Percentiles rank a stretch among this genome's conserved stretches.
These are phyloP conservation scores for Eubucco bourcierii DNA, from an alignment of 2,113 vertebrate species.

Conservation along the genomic window DNA sequence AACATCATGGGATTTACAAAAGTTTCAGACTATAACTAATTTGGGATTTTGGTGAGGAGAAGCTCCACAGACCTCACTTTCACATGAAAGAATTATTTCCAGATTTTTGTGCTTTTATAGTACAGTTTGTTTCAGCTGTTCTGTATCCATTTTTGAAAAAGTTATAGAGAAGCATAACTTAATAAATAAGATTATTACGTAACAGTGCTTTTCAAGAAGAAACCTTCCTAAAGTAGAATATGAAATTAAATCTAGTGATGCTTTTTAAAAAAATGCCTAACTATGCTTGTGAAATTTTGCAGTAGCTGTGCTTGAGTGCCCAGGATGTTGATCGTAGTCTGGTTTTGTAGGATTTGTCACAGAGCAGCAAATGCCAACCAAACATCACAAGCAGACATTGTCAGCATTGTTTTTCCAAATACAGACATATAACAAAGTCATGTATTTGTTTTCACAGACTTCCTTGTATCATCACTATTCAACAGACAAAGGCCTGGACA, in stretches of 20 bases:
- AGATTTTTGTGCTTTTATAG: background rate
- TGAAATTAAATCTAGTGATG: background rate
- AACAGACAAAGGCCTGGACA: slow-evolving; percentile 85
- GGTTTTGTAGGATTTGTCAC: background rate
- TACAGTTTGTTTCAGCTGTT: background rate
- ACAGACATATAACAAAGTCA: background rate
- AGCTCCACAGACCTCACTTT: background rate
- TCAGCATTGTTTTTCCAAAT: background rate
- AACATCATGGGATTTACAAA: background rate
- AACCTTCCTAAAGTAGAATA: background rate
- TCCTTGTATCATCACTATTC: slow-evolving; percentile 84
- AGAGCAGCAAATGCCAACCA: background rate
- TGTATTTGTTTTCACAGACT: slow-evolving; percentile 82
- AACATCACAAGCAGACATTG: background rate
- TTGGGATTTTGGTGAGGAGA: background rate
- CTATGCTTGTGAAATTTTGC: background rate
- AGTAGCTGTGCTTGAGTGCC: background rate
- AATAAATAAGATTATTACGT: background rate
- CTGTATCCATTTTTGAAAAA: background rate
- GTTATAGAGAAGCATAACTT: background rate
- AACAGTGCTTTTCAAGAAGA: background rate
- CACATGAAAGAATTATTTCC: background rate
- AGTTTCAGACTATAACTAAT: background rate
- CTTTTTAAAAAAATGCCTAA: background rate
- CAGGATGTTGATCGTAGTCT: background rate